Evolutionary conservation across 1,140 invertebrate species (phyloP), one percentile per base, ranked within the genome.

Genomic region (Heterodera carotae): DNA sequence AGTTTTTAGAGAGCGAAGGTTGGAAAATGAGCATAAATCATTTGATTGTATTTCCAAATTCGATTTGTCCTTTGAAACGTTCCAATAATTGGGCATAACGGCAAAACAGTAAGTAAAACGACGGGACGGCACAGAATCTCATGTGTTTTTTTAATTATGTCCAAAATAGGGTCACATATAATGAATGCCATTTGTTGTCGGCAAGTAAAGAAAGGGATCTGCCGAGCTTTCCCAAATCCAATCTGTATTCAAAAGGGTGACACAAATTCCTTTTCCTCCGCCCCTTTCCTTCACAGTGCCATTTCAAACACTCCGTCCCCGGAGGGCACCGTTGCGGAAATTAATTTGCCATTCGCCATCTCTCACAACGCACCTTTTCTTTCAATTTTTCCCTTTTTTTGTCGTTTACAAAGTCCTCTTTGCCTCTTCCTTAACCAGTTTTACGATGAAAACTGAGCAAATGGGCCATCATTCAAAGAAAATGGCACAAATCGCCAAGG

Each of bases 381-480:
- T 36, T 36, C 66, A 36, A 36, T 68, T n/a, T 34, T 68, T 27
- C 34, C 39, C 0, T 18, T n/a, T 18, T 12, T 31, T 34, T 34
- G 29, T 7, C 33, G 12, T 66, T 12, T 31, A 66, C 33, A 66
- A 34, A 31, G 29, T 66, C 62, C 39, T 68, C n/a, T 68, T 43
- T 68, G 15, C 15, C 66, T 22, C 22, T 18, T 22, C n/a, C n/a
- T 18, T 18, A 68, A 68, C 39, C 39, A 34, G 33, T 68, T 68
- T 68, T 68, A n/a, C 66, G 3, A 15, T 22, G 48, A 56, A 22
- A 56, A 56, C 18, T 27, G 39, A 68, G n/a, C 66, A 68, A 36
- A 68, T 68, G 39, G 39, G 39, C 39, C 33, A 68, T 68, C 22
- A 68, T 68, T 36, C 66, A 68, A n/a, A 68, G 39, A n/a, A 68